Evolutionary conservation across 2,888 invertebrate species (phyloP).

Genomic region (Salticus scenicus): DNA sequence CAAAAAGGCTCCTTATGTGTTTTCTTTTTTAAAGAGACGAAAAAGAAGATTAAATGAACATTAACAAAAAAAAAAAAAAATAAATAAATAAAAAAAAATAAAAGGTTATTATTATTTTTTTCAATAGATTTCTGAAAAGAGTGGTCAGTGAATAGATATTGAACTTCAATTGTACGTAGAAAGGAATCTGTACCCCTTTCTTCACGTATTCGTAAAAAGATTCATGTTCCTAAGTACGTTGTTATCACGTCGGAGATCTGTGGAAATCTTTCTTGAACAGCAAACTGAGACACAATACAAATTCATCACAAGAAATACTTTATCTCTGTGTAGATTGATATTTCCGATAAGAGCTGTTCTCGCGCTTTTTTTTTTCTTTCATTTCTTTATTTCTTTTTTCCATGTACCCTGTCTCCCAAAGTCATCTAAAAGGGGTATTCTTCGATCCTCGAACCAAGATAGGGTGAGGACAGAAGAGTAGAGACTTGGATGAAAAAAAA

Average conservation of each 20-base stretch:
- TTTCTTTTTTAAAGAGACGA: no score
- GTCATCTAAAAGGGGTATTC: not conserved
- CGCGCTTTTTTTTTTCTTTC: not conserved
- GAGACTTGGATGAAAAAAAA: no score
- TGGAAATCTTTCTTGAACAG: not conserved
- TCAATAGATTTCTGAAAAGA: no score
- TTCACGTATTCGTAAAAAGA: not conserved
- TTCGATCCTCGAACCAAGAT: no score
- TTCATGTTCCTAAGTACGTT: not conserved
- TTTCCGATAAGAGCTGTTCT: not conserved
- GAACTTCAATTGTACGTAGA: no score
- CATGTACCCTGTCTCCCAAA: not conserved
- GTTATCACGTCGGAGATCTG: not conserved
- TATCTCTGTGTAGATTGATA: constrained; percentile 47
- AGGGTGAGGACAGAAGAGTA: not conserved
- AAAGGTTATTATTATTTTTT: no score
- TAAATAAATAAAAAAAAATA: no score
- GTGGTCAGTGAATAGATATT: no score
- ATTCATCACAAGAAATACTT: constrained; percentile 53
- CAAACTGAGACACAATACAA: constrained; percentile 6
- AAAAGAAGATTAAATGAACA: no score
- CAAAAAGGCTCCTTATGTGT: no score
- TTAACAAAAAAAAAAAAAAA: no score
- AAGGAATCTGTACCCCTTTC: not conserved
- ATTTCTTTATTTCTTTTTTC: no score